phyloP scores from a whole-genome alignment of 2,113 vertebrate species.

The Corydoras sp. region DNA sequence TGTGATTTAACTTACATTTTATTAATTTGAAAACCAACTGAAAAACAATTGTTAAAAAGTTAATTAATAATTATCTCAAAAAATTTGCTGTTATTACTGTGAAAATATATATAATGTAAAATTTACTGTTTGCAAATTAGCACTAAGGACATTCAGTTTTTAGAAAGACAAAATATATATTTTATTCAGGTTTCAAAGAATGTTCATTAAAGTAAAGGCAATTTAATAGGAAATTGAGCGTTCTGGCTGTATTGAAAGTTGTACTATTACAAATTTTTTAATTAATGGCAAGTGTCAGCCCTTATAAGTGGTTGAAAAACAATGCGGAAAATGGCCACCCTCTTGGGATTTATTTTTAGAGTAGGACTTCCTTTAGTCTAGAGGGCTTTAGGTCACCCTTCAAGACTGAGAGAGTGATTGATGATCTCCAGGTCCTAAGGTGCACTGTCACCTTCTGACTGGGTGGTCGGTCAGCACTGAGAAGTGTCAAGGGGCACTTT shows the following conservation, averaged over 20 bases:
- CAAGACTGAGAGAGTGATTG: constrained; percentile 39
- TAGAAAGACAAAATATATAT: no score
- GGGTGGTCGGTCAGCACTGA: constrained; percentile 46
- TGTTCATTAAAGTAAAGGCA: no score
- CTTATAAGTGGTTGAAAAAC: constrained; percentile 39
- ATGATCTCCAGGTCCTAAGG: constrained; percentile 46
- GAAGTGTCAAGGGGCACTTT: constrained; percentile 41
- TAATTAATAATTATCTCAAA: no score
- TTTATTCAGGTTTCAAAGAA: no score
- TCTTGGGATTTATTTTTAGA: constrained; percentile 35
- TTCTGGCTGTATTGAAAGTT: not conserved
- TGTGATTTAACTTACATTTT: no score
- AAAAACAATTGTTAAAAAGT: no score
- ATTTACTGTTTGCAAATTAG: no score
- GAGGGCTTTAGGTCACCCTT: constrained; percentile 25
- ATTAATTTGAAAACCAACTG: no score
- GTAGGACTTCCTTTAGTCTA: constrained; percentile 30
- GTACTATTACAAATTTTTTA: not conserved
- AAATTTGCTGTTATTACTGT: no score
- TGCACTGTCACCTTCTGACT: constrained; percentile 40
- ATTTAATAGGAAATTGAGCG: not conserved
- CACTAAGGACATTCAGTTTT: no score
- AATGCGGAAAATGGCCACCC: constrained; percentile 33
- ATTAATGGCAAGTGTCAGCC: constrained; percentile 27
- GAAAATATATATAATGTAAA: no score